These are phyloP conservation scores for Acanthosoma haemorrhoidale DNA, from an alignment of 2,888 invertebrate genomes.

Conservation along the genomic window DNA sequence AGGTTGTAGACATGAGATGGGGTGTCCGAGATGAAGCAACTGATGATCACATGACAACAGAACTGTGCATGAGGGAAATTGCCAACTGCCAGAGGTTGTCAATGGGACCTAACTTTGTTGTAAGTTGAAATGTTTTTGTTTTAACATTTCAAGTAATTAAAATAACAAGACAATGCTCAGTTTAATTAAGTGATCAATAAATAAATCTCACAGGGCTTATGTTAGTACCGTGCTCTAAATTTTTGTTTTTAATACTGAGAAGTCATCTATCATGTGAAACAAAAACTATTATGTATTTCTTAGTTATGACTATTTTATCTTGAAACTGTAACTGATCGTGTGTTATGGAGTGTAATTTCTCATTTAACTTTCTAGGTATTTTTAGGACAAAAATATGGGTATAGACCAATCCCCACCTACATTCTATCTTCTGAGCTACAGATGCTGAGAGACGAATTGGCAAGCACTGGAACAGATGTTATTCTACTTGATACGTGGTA, in stretches of 20 bases:
- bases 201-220: too few species aligned
- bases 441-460: constrained; percentile 77
- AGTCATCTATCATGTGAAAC: too few species aligned
- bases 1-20: constrained; percentile 99
- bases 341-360: too few species aligned
- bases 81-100: constrained; percentile 94
- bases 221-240: too few species aligned
- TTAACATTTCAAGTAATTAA: too few species aligned
- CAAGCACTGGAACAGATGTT: constrained; percentile 74
- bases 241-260: too few species aligned
- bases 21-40: constrained; percentile 97
- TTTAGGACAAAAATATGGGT: constrained; percentile 96
- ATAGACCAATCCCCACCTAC: constrained; percentile 93
- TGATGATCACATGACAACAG: constrained; percentile 99
- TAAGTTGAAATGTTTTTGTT: too few species aligned
- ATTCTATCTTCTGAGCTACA: constrained; percentile 87
- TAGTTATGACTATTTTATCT: too few species aligned
- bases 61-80: constrained; percentile 96
- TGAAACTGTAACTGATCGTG: too few species aligned
- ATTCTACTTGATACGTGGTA: constrained; percentile 89
- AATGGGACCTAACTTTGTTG: constrained; percentile 97
- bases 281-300: too few species aligned
- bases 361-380: constrained; percentile 71
- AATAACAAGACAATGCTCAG: too few species aligned
- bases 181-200: too few species aligned